Evolutionary conservation across 2,113 vertebrate species (phyloP).

Genomic region (Bos indicus): DNA sequence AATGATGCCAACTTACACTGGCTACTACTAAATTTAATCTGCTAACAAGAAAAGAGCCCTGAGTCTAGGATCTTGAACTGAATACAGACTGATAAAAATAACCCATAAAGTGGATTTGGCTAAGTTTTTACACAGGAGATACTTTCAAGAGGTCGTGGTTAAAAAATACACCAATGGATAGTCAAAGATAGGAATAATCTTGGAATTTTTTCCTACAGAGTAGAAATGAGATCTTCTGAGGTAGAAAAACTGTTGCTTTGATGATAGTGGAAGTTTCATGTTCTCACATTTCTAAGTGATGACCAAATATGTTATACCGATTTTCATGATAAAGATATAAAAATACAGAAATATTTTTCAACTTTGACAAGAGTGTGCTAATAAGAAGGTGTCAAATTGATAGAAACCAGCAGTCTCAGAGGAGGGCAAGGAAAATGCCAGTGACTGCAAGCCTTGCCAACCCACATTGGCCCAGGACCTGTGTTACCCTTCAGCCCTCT

Average conservation of each 20-base stretch:
- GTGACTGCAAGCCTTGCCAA: not conserved
- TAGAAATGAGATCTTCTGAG: not conserved
- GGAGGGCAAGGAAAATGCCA: not conserved
- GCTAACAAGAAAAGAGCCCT: fast-evolving
- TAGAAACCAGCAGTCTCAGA: not conserved
- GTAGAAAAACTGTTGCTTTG: not conserved
- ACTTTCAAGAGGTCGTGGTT: not conserved
- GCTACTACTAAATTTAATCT: too few species aligned
- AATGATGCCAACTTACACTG: not conserved
- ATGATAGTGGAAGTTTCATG: not conserved
- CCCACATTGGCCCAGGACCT: fast-evolving
- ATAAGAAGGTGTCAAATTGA: not conserved
- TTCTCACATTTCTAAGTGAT: slow-evolving; percentile 8
- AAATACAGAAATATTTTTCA: not conserved
- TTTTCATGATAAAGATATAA: not conserved
- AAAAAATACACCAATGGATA: not conserved
- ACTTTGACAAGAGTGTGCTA: not conserved
- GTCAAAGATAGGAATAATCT: not conserved
- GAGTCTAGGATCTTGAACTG: not conserved
- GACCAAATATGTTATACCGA: not conserved
- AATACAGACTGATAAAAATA: not conserved
- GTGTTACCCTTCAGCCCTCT: too few species aligned
- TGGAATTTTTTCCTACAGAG: not conserved
- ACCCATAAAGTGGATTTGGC: not conserved
- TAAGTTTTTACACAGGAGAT: not conserved